Base-by-base conservation (phyloP, 2,888 invertebrate species). In the Aphodius sticticus region DNA sequence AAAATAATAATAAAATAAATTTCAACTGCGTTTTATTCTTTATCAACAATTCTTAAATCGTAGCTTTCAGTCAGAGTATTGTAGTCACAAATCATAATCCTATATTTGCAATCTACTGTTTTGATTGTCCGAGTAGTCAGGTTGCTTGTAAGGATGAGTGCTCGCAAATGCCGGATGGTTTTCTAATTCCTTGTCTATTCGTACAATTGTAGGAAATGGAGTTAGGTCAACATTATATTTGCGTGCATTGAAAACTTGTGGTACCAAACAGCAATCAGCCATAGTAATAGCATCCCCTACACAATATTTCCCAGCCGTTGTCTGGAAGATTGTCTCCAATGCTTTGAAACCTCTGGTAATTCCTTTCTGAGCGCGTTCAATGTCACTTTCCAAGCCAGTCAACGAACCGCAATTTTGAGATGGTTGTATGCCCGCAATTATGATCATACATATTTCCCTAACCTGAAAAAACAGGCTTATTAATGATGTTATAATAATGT, bases 71-170 rank as follows among this genome's bases (percentile, higher is more conserved):
- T 26, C 26, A 26, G 1, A 26, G 26, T 3, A 26, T n/a, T n/a
- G n/a, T n/a, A n/a, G n/a, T n/a, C 38, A 38, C 38, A 38, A 38
- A 38, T 38, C 38, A 38, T 38, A 38, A 72, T 14, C 15, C 3
- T 4, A 9, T 72, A 6, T 4, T 15, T 26, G 3, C 6, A 16
- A 16, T 9, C 16, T 72, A 74, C n/a, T 6, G 6, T 16, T 16
- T 71, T 71, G 6, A 71, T 71, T 71, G 35, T 4, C 35, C 35
- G 74, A 35, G 37, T 74, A 74, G 35, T 74, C 74, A 12, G 74
- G 74, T 74, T 74, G 74, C 35, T 74, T 74, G 12, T 74, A 74
- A 35, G 74, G 74, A 36, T 74, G 74, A n/a, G 74, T 74, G 12
- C 35, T 74, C 6, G 35, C 35, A 35, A 74, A 74, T 1, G 26